phyloP scores from a whole-genome alignment of 1,140 invertebrate genomes.

The Drosophila busckii region DNA sequence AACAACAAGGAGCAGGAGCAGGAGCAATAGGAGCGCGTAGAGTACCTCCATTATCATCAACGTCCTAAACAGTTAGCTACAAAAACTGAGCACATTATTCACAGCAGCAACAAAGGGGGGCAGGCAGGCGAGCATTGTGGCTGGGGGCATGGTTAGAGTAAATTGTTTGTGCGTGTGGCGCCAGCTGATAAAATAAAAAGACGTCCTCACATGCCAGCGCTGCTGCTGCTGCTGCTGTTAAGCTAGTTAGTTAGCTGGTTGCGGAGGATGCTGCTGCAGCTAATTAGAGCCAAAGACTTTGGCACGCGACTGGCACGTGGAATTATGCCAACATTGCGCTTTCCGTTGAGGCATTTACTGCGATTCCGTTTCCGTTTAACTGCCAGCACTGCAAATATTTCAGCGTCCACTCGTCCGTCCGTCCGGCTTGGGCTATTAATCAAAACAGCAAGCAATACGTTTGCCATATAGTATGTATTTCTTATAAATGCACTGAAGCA shows the following conservation, averaged over 20 bases:
- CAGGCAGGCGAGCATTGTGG: not conserved
- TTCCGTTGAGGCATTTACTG: conserved; percentile 15
- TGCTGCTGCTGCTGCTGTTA: not conserved
- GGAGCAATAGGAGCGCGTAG: conserved; percentile 31
- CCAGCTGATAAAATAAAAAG: conserved; percentile 50
- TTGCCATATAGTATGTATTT: conserved; percentile 48
- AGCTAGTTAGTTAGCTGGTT: conserved; percentile 22
- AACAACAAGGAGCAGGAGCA: conserved; percentile 22
- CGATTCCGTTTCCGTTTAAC: conserved; percentile 42
- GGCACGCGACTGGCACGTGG: conserved; percentile 42
- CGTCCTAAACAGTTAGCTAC: conserved; percentile 52
- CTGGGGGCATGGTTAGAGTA: conserved; percentile 6
- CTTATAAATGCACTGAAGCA: conserved; percentile 26
- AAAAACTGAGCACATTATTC: conserved; percentile 62
- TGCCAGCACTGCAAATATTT: conserved; percentile 55
- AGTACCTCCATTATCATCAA: conserved; percentile 68
- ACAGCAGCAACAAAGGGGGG: conserved; percentile 19
- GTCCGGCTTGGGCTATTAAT: conserved; percentile 41
- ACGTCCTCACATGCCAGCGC: conserved; percentile 10
- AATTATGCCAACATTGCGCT: conserved; percentile 42
- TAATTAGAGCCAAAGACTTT: conserved; percentile 51
- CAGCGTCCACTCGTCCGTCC: not conserved
- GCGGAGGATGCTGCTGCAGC: conserved; percentile 38
- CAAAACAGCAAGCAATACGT: conserved; percentile 48
- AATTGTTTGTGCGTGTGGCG: conserved; percentile 51